Evolutionary conservation across 2,797 vertebrate genomes (phyloP).

Genomic region (Molothrus aeneus): DNA sequence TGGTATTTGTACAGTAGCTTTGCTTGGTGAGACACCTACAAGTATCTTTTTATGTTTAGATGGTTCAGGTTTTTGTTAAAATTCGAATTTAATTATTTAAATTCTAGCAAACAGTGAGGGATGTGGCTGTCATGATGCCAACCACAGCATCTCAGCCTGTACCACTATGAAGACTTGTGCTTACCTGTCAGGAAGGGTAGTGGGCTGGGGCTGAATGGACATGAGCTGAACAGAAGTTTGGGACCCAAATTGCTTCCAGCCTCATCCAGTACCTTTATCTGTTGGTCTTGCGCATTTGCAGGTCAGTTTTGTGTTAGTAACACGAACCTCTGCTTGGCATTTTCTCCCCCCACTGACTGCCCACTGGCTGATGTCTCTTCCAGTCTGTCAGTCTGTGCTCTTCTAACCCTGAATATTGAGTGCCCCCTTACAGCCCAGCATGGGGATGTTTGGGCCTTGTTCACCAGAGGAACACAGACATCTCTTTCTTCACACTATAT

Average conservation of each 20-base stretch:
- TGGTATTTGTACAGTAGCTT: background rate
- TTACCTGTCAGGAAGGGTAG: background rate
- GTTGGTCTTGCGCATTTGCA: background rate
- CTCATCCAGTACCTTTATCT: background rate
- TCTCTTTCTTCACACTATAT: background rate
- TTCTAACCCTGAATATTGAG: background rate
- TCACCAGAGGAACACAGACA: background rate
- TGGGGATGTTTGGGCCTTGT: accelerated
- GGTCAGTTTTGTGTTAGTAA: background rate
- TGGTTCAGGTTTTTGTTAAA: background rate
- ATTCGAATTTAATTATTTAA: background rate
- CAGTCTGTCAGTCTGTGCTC: background rate
- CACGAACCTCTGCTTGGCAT: accelerated
- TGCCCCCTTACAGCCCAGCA: background rate
- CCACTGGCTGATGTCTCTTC: background rate
- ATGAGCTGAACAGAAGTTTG: background rate
- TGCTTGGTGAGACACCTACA: background rate
- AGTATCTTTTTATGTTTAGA: background rate
- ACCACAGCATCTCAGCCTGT: background rate
- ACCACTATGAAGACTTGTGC: background rate
- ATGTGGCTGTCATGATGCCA: background rate
- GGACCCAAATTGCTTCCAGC: background rate
- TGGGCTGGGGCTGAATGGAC: background rate
- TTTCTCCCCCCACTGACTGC: background rate
- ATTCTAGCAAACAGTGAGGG: background rate